Evolutionary conservation across 2,888 invertebrate species (phyloP), one percentile per base, ranked within the genome.

Genomic region (Cryptocheilus praepositus): DNA sequence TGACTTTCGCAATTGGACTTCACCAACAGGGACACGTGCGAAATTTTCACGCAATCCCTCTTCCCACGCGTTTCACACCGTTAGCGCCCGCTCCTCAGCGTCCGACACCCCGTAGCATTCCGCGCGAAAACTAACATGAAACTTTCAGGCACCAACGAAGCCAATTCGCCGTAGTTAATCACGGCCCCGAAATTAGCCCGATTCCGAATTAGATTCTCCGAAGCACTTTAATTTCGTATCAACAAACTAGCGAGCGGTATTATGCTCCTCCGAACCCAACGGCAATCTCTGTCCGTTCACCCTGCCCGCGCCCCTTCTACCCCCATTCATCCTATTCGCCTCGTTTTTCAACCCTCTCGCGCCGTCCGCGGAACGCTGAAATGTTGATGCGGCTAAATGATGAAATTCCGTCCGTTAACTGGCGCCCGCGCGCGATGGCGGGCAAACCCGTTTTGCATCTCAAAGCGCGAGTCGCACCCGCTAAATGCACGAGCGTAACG

Each of bases 381-480:
- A 46, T 55, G 52, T 65, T 62, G 44, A 62, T 62, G 49, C 56
- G 22, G 19, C 36, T 45, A 18, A 62, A 55, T 56, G 56, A 62
- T 49, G 62, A 55, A 61, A 61, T 61, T 21, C 45, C 46, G 61
- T 43, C 54, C 61, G 66, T 62, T 67, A 67, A 67, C 63, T 57
- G 59, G 36, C 36, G 36, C 45, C 4, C 28, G 36, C 36, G 36
- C 28, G 36, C n/a, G 13, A 61, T n/a, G 44, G 51, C 18, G 28
- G 44, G 66, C 62, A 67, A 71, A 68, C 64, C 60, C 61, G 49
- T 69, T 71, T 71, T 71, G 71, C 71, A 71, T 71, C 64, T 71
- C 68, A 71, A 71, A 71, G 70, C 59, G 67, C 56, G 22, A 56
- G 11, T 36, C 36, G 11, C 36, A 7, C 7, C 36, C 13, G 36